These are phyloP conservation scores for Oscheius sp. DNA, from an alignment of 2,888 invertebrate species.

Conservation along the genomic window DNA sequence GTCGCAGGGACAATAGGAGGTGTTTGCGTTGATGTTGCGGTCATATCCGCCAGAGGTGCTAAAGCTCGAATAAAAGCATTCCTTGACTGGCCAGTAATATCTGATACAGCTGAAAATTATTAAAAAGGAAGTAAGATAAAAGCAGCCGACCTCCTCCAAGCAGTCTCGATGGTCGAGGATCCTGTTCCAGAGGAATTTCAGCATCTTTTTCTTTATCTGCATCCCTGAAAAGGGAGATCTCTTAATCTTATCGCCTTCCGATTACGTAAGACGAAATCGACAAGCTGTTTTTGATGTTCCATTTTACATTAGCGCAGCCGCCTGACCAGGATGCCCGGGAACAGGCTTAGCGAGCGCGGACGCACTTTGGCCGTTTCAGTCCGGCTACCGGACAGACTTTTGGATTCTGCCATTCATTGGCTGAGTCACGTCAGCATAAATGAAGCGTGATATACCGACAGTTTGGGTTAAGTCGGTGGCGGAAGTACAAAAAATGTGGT, in stretches of 20 bases:
- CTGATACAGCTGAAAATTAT: constrained; percentile 44
- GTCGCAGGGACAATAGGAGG: neutral
- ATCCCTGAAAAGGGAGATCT: neutral
- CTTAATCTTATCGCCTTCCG: neutral
- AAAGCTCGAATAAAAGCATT: constrained; percentile 45
- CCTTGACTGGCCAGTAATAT: constrained; percentile 42
- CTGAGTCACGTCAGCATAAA: constrained; percentile 9
- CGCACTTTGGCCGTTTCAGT: constrained; percentile 36
- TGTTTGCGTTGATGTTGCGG: neutral
- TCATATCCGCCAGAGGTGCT: constrained; percentile 36
- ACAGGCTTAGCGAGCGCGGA: constrained; percentile 34
- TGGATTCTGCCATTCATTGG: constrained; percentile 29
- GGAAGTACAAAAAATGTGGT: neutral
- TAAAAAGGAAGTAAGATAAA: neutral
- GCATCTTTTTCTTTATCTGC: constrained; percentile 1
- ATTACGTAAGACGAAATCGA: neutral
- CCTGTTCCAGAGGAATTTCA: constrained; percentile 13
- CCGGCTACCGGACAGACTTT: constrained; percentile 33
- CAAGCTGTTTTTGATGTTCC: constrained; percentile 30
- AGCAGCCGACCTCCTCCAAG: constrained; percentile 12
- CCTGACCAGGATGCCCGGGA: constrained; percentile 34
- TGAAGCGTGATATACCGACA: neutral
- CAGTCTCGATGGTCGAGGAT: constrained; percentile 24
- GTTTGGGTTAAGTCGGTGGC: neutral
- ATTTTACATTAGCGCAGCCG: constrained; percentile 24